A percentile compares a stretch with the other conserved stretches of the same genome.
These are phyloP conservation scores for Macrostomum lignano DNA, from an alignment of 1,140 invertebrate genomes.

Conservation along the genomic window DNA sequence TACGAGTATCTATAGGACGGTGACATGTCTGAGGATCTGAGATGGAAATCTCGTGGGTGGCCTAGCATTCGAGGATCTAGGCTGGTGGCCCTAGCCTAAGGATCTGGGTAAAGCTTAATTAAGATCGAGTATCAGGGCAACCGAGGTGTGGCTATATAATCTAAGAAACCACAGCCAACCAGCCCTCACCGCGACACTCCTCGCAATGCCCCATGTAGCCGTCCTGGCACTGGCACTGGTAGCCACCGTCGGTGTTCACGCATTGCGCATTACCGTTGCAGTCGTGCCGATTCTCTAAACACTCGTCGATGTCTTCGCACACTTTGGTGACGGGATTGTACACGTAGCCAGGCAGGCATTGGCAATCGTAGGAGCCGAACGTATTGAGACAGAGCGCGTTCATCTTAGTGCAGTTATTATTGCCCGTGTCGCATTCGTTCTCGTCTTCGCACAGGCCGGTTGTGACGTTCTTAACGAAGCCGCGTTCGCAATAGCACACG, in stretches of 20 bases:
- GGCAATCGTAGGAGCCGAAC: slow-evolving; percentile 30
- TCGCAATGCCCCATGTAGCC: slow-evolving; percentile 29
- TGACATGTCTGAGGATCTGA: too few species aligned
- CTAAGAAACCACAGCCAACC: too few species aligned
- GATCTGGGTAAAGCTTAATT: too few species aligned
- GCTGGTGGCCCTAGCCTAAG: too few species aligned
- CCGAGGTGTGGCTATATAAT: too few species aligned
- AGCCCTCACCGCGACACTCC: slow-evolving; percentile 1
- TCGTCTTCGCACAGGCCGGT: neutral
- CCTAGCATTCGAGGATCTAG: too few species aligned
- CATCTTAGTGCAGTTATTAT: slow-evolving; percentile 44
- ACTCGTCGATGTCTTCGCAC: slow-evolving; percentile 18
- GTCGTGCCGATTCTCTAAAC: slow-evolving; percentile 23
- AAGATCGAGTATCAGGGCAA: too few species aligned
- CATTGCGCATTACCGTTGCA: slow-evolving; percentile 32
- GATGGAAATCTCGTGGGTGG: too few species aligned
- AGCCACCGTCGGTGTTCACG: slow-evolving; percentile 14
- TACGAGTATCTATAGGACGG: too few species aligned
- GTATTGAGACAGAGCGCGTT: slow-evolving; percentile 15
- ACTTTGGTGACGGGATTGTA: neutral
- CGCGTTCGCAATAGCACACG: neutral
- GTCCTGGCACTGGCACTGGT: slow-evolving; percentile 29
- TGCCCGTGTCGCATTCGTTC: slow-evolving; percentile 33
- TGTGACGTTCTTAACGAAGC: neutral
- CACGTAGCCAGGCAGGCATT: slow-evolving; percentile 23